Evolutionary conservation across 2,797 vertebrate species (phyloP), one percentile per base, ranked within the genome.

Genomic region (Acropternis orthonyx): DNA sequence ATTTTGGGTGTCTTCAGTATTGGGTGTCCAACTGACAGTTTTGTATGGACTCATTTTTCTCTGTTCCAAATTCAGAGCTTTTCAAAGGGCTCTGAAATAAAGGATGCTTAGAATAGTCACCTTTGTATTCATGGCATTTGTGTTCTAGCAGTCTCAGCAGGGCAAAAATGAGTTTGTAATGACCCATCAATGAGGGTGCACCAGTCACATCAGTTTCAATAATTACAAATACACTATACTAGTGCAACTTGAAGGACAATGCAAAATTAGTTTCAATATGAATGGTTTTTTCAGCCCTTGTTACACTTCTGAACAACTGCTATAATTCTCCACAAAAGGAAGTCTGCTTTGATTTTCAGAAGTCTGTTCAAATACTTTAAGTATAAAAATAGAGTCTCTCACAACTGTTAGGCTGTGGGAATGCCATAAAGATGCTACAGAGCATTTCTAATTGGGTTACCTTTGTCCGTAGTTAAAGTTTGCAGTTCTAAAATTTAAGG

Each of bases 321-420:
- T 88, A 0, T 51, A 28, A 76, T 92, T 88, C 77, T 85, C 32
- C 51, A n/a, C 19, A 74, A 83, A 85, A 83, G 52, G 43, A 89
- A 87, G 44, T 39, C 49, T 93, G 71, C 74, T 93, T 73, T 69
- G 67, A 58, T 85, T 94, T 86, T 94, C 65, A 67, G 23, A 81
- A 79, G 15, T 68, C 76, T 88, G 51, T 75, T 93, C 69, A 88
- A 93, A 85, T 88, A 55, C 43, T 79, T 80, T 52, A 39, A 11
- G 67, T 26, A 22, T 39, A 94, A 97, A 95, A 94, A 94, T 92
- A 94, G 66, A 48, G 4, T 14, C 19, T 34, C 48, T 80, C 82
- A 75, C 37, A 88, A 51, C 83, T 85, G 85, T 51, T 88, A 56
- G 65, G 62, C 59, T 87, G 22, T 77, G 48, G 81, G 66, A 88